Conservation (phyloP, 1,140 invertebrate species). For the Macrostomum lignano region DNA sequence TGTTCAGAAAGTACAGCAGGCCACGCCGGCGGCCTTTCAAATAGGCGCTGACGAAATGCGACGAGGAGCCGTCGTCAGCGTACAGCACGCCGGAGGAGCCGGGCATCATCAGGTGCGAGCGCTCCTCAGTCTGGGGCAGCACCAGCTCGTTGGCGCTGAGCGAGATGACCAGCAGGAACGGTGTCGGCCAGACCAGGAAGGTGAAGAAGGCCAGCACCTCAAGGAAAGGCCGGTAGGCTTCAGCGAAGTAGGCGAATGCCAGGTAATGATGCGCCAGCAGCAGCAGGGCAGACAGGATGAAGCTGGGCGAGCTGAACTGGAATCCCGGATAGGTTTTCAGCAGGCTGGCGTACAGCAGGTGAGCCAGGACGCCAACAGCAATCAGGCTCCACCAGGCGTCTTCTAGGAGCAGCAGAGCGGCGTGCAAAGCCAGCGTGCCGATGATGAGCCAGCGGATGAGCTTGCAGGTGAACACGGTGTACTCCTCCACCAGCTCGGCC, state of each 20-base stretch:
- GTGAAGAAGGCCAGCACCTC: conserved; percentile 59
- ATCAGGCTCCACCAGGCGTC: conserved; percentile 40
- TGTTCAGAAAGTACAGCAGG: too few relatives aligned
- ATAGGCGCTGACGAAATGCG: too few relatives aligned
- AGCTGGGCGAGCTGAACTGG: conserved; percentile 37
- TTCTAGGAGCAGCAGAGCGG: conserved; percentile 47
- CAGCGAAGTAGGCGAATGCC: conserved; percentile 46
- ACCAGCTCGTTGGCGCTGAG: conserved; percentile 58
- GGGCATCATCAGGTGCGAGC: too few relatives aligned
- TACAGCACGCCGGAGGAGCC: too few relatives aligned
- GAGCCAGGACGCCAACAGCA: conserved; percentile 39
- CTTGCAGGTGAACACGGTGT: conserved; percentile 44
- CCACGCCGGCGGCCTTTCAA: too few relatives aligned
- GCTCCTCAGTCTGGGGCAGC: too few relatives aligned
- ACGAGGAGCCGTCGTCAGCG: too few relatives aligned
- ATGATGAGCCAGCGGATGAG: conserved; percentile 30
- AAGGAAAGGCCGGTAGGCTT: conserved; percentile 35
- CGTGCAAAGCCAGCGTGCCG: conserved; percentile 16
- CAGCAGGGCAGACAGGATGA: conserved; percentile 37
- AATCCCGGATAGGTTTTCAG: conserved; percentile 50
- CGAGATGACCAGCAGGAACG: conserved; percentile 54
- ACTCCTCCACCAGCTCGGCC: conserved; percentile 62
- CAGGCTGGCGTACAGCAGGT: conserved; percentile 38
- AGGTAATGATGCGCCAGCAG: conserved; percentile 48
- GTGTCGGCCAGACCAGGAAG: conserved; percentile 53